Base-by-base conservation (phyloP, 2,797 vertebrate genomes). In the Hemitrygon akajei region DNA sequence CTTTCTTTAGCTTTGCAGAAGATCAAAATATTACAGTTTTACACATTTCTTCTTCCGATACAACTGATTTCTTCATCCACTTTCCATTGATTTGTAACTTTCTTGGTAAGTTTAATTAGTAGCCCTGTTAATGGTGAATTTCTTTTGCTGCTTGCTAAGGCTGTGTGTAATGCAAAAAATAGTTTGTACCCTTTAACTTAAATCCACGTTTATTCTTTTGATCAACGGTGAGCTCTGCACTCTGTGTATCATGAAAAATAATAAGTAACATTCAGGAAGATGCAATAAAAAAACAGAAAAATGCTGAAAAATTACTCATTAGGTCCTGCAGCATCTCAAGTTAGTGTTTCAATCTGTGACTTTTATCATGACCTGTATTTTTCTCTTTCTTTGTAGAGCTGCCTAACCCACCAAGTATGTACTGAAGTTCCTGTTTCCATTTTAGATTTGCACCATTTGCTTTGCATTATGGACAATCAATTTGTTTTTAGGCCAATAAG, bases 11-110 rank as follows among this genome's bases (percentile, higher is more conserved):
- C 79, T 94, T 94, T 76, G 81, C 93, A 22, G 95, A 94, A 22
- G 89, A 94, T 7, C 94, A 94, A 0, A 22, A 40, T 75, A 76
- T 94, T 66, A 86, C 87, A 34, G 94, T 97, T 56, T 95, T 98
- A 79, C 96, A 97, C 69, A n/a, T 98, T 94, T 56, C 95, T 71
- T 95, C 97, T 91, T 95, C 96, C 25, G 97, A 99, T 0, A 94
- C 93, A 81, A 95, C 96, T 81, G 95, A 97, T 94, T 95, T 98
- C 25, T 95, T 94, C 5, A 95, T 96, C 69, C 95, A 94, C 82
- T 97, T 99, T 79, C 93, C 96, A 76, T 95, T 84, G n/a, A 95
- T 97, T 82, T 98, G 97, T 94, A 94, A 95, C 94, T 98, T 98
- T 94, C 97, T 98, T 22, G 97, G 98, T 98, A 95, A 97, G 97